Evolutionary conservation across 2,113 vertebrate species (phyloP), one percentile per base, ranked within the genome.

Genomic region (Tylochromis polylepis): DNA sequence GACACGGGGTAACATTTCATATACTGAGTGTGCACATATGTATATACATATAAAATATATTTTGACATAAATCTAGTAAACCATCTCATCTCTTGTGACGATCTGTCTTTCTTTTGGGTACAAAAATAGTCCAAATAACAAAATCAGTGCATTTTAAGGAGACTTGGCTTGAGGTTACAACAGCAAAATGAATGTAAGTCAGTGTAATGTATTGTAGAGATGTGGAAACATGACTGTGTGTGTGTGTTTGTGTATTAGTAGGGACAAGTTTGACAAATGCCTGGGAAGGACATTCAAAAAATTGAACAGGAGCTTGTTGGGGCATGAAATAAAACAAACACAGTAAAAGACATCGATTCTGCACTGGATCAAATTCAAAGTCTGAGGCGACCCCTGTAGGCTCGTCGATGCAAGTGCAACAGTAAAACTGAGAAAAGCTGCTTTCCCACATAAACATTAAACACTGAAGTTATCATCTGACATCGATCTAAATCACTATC

Each of bases 351-450:
- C 29, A 34, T 56, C 31, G 36, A 82, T 85, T 53, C 3, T 11
- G 12, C 14, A 12, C 22, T 8, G 20, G 77, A 84, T 79, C 60
- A 75, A 60, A 92, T 77, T 55, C 80, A 94, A 85, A 90, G 92
- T 62, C 92, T 91, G 79, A 84, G 79, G 92, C 91, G 94, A 93
- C 93, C 90, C 92, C 94, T 94, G 86, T 92, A 59, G 94, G 90
- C 46, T 0, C 1, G 29, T 4, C 0, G 0, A 1, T 20, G 78
- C n/a, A 85, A 84, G 34, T 93, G 84, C 93, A 92, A 16, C 81
- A 12, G 6, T 5, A 18, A 72, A 27, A 6, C 60, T 36, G 20
- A 81, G 36, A 85, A 20, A 11, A 53, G 43, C 51, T 16, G 27
- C 62, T 87, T 57, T 57, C n/a, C 12, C 8, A 27, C 11, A 79